phyloP scores from a whole-genome alignment of 2,888 invertebrate species.

The Ametastegia equiseti region DNA sequence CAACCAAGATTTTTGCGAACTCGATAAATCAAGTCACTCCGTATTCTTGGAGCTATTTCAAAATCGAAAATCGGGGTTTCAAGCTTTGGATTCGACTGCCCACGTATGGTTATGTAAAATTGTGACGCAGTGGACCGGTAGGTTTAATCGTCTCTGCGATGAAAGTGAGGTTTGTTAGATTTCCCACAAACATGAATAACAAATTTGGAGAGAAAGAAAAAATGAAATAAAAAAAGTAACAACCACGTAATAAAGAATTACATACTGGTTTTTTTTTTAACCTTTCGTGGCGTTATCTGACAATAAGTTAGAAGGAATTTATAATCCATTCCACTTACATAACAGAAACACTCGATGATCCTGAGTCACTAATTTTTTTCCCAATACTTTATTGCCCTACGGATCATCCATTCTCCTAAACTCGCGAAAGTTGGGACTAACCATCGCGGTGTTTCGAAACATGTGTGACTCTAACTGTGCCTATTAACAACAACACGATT shows the following conservation, averaged over 20 bases:
- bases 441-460: neutral
- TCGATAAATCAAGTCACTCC: neutral
- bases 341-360: neutral
- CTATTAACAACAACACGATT: slow-evolving; percentile 47
- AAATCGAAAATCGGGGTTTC: neutral
- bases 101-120: neutral
- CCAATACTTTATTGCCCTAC: neutral
- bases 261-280: neutral
- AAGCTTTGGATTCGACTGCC: neutral
- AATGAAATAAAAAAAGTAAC: too few species aligned
- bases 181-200: neutral
- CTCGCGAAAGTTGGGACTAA: neutral
- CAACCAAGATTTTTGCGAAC: neutral
- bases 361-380: neutral
- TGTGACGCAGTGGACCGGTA: neutral
- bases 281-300: too few species aligned
- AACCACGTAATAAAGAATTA: neutral
- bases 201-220: neutral
- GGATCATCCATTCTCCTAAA: neutral
- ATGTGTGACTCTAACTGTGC: neutral
- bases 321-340: neutral
- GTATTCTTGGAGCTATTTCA: neutral
- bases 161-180: neutral
- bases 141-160: neutral
- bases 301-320: too few species aligned